Base-by-base conservation (phyloP, 1,140 invertebrate species). In the Megalopta genalis region DNA sequence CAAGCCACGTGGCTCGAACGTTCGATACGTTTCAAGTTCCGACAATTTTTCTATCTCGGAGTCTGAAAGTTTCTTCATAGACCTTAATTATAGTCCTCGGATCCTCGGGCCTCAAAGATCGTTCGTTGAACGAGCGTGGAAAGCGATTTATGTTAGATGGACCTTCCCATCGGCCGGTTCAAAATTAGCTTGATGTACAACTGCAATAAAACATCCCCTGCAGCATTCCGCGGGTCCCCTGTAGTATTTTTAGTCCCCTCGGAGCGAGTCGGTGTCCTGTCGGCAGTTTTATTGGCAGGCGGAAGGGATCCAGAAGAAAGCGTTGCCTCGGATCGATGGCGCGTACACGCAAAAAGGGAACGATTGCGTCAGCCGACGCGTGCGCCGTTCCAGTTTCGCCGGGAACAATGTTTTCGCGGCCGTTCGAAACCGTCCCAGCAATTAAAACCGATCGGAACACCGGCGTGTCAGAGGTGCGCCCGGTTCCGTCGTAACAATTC, bases 271-370 rank as follows among this genome's bases (percentile, higher is more conserved):
- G 52, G 1, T 42, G 46, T 72, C 49, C 60, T 57, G 60, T 25
- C 32, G 23, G 60, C 37, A 46, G 46, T 78, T 77, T 78, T 78
- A 72, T 64, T 72, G 37, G 16, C 32, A 18, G 10, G 18, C 23
- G n/a, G 49, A n/a, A 46, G 42, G 68, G 76, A 78, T 78, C 60
- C 46, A 72, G 49, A 78, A 54, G 76, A 78, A 78, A 78, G 76
- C 37, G 18, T 2, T 46, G 49, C 9, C 5, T 37, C 23, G 69
- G 69, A 65, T 78, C 76, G 76, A 78, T 78, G 62, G 60, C 57
- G n/a, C 32, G 49, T 52, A 7, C 54, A 57, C 21, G 46, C 21
- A 3, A 0, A 59, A 27, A 57, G 23, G 46, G 49, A 65, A 73
- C 25, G 21, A 62, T 79, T 79, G 70, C 76, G 71, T 66, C 77